phyloP scores from a whole-genome alignment of 2,113 vertebrate species.

The Brachionichthys hirsutus region DNA sequence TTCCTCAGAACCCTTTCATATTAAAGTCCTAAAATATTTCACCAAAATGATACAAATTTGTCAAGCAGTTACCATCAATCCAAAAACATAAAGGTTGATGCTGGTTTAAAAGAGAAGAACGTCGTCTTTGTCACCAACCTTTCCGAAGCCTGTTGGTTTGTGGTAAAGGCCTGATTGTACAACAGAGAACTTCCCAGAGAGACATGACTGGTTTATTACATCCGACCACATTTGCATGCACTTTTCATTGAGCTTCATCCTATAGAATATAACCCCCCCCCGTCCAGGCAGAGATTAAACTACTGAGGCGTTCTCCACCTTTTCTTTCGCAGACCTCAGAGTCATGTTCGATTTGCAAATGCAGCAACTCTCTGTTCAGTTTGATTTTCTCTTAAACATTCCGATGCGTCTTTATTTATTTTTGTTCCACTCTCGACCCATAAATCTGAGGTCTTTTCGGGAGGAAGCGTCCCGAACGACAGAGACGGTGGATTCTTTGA shows the following conservation, averaged over 20 bases:
- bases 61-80: constrained; percentile 86
- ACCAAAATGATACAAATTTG: constrained; percentile 53
- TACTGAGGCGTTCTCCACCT: constrained; percentile 70
- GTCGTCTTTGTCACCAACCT: constrained; percentile 81
- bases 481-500: constrained; percentile 66
- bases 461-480: constrained; percentile 39
- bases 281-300: constrained; percentile 47
- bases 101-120: constrained; percentile 67
- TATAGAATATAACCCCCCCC: no score
- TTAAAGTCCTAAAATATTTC: constrained; percentile 8
- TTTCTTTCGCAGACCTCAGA: constrained; percentile 62
- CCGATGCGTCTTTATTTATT: neutral
- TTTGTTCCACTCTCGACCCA: constrained; percentile 18
- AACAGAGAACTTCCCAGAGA: constrained; percentile 79
- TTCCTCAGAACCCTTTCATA: constrained; percentile 10
- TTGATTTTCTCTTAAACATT: neutral
- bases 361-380: neutral
- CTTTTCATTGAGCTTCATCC: constrained; percentile 40
- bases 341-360: constrained; percentile 35
- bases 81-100: constrained; percentile 86
- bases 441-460: constrained; percentile 74
- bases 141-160: constrained; percentile 87
- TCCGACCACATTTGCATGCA: constrained; percentile 74
- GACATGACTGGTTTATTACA: constrained; percentile 74
- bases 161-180: constrained; percentile 84